A percentile compares a stretch with the other conserved stretches of the same genome.
Conservation (phyloP, 1,140 invertebrate genomes). For the Trichonephila inaurata region DNA sequence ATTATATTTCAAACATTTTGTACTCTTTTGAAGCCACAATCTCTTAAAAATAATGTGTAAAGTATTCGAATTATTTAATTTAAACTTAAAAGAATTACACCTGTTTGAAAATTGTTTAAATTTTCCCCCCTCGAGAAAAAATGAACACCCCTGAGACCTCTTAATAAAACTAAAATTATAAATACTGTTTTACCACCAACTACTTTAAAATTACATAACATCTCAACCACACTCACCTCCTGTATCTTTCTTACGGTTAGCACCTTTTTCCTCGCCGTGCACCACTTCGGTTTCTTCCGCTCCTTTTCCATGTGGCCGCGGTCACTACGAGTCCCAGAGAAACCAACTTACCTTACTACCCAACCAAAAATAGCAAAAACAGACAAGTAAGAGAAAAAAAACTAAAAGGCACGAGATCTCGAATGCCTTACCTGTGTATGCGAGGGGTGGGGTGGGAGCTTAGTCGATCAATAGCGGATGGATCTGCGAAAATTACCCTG, state of each 20-base stretch:
- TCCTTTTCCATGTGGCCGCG: slow-evolving; percentile 11
- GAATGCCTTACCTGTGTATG: slow-evolving; percentile 54
- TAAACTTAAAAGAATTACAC: no score
- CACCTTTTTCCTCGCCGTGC: not conserved
- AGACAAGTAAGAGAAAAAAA: not conserved
- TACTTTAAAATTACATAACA: no score
- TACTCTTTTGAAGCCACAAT: no score
- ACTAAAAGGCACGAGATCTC: not conserved
- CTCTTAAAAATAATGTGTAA: no score
- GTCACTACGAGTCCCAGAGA: not conserved
- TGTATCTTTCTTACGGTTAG: not conserved
- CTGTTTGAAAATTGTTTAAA: no score
- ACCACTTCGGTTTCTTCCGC: not conserved
- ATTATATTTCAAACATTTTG: no score
- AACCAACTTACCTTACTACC: not conserved
- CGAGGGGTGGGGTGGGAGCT: slow-evolving; percentile 8
- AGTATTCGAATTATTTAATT: no score
- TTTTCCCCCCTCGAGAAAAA: no score
- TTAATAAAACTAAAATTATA: no score
- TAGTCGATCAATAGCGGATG: slow-evolving; percentile 43
- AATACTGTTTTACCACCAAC: no score
- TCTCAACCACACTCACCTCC: not conserved
- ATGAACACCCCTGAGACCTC: no score
- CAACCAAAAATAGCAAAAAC: not conserved
- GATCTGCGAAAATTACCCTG: slow-evolving; percentile 41